Base-by-base conservation (phyloP, 2,888 invertebrate species). In the Idaea dimidiata region DNA sequence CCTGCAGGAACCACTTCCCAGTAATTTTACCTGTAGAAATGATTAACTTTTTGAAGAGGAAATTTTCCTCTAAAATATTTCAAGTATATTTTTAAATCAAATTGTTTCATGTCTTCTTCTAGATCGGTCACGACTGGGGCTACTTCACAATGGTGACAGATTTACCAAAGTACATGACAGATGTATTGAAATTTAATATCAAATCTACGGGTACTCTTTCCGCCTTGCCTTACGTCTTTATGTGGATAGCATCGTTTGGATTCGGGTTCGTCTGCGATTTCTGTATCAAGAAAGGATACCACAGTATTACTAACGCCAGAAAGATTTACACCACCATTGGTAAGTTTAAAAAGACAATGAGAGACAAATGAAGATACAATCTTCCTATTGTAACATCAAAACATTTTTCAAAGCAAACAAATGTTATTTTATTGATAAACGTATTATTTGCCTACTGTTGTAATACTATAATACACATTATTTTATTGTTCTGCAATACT, bases 121-220 rank as follows among this genome's bases (percentile, higher is more conserved):
- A 95, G 91, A 89, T 94, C 67, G 95, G 95, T 3, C 95, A 95
- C 80, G 95, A 95, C 74, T 96, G 95, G 94, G 95, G 95, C 5
- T 94, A 95, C 76, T 95, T 94, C 80, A 95, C 95, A 6, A 94
- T 96, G 94, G 94, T 95, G 18, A 95, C 95, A 0, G 95, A 95
- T 75, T 85, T 96, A 14, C 95, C 95, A 0, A 95, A 94, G 67
- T 95, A 95, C 82, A 94, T 95, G 94, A 94, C 93, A 54, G 94
- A 94, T 64, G 94, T 95, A 1, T 83, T 96, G 59, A 93, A 94
- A 74, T 95, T 95, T 80, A 93, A 95, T 74, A 94, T 95, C 62
- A 91, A 93, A 70, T 85, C 94, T 73, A 95, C 95, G 63, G 95
- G 95, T 2, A 83, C 93, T 0, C 87, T 94, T 56, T 94, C 95